Evolutionary conservation across 2,113 vertebrate species (phyloP), one percentile per base, ranked within the genome.

Genomic region (Syrrhaptes paradoxus): DNA sequence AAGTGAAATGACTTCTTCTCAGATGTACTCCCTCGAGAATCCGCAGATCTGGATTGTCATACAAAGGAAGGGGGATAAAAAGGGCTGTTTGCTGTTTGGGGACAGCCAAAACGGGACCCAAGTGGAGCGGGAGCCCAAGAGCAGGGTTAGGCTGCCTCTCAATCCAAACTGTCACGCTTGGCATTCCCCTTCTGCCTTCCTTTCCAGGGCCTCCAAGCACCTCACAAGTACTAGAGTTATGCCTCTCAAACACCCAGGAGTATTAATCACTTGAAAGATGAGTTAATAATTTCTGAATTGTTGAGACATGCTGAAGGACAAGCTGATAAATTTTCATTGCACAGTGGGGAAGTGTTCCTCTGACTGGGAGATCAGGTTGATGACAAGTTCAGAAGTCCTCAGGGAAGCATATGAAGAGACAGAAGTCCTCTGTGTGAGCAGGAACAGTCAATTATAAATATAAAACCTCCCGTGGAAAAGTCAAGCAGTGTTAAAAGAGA

Each of bases 251-350:
- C 75, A 94, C 78, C 26, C 91, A 46, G 67, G 74, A 85, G 91
- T 85, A 91, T 76, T 96, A 93, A 94, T 97, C 94, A 96, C 89
- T 96, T 94, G 71, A 95, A 96, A 87, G 91, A 93, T 76, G 91
- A 92, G 77, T 97, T 95, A 95, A 96, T 95, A 93, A 92, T 95
- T 89, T 90, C 65, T 25, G 81, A 94, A 74, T 92, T 97, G 95
- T 91, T 96, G 94, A 96, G 95, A 95, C 84, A 75, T 26, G 91
- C 84, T 91, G 87, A 95, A 95, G 94, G 78, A 94, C 91, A 85
- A 70, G 94, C 89, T 93, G 91, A 93, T 95, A 93, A 89, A 92
- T 96, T 95, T 96, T 96, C 93, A 91, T 94, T 82, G 89, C 94
- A 43, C 95, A 89, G 95, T 91, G 58, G 94, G 96, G 87, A 94